These are phyloP conservation scores for Orientallactaga bullata DNA, from an alignment of 2,113 vertebrate genomes.

Conservation along the genomic window DNA sequence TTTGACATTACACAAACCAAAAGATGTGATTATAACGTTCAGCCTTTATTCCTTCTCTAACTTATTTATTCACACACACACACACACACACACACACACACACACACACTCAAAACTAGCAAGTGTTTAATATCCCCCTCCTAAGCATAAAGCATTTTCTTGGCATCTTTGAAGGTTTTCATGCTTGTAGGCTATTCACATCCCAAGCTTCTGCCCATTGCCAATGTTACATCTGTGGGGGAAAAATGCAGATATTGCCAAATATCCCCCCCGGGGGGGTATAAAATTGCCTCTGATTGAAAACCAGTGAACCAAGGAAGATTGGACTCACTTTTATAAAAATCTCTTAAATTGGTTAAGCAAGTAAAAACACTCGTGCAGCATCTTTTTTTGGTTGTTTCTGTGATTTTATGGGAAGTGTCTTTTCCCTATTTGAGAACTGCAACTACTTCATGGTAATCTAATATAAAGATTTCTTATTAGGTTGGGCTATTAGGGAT, in stretches of 20 bases:
- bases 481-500: not conserved
- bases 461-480: not conserved
- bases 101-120: not conserved
- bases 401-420: not conserved
- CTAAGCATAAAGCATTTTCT: not conserved
- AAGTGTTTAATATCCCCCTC: not conserved
- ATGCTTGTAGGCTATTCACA: fast-evolving
- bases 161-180: not conserved
- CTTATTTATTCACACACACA: not conserved
- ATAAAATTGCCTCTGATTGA: not conserved
- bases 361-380: not conserved
- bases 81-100: not conserved
- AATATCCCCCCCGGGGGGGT: too few relatives aligned
- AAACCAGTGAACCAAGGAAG: not conserved
- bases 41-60: not conserved
- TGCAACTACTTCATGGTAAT: not conserved
- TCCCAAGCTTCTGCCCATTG: not conserved
- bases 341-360: not conserved
- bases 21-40: not conserved
- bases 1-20: not conserved
- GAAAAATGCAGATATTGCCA: not conserved
- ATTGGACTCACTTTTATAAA: not conserved
- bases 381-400: not conserved
- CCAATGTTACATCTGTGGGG: not conserved
- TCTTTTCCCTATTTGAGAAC: slow-evolving; percentile 21